Evolutionary conservation across 2,113 vertebrate species (phyloP), one percentile per base, ranked within the genome.

Genomic region (Anseranas semipalmata): DNA sequence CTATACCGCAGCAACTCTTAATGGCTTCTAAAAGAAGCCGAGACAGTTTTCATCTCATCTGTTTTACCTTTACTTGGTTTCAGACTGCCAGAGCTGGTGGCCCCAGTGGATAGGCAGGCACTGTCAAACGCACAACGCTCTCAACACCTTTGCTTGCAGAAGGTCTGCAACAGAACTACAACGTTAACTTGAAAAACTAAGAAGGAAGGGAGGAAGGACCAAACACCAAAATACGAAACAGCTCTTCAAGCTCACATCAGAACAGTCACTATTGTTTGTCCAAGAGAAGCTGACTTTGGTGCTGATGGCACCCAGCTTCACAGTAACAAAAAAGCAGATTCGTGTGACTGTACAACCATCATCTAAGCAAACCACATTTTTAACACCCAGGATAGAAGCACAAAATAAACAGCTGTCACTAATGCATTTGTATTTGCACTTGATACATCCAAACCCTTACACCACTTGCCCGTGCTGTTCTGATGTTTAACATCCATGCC

Each of bases 281-380:
- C 35, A 78, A 10, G 53, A 67, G 15, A 5, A 56, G 62, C n/a
- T 62, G 56, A 10, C n/a, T 84, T 77, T 86, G 32, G 13, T 14
- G 20, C 12, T 0, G 0, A 30, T 2, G 7, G 45, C n/a, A 75
- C 27, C 32, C 32, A 9, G 35, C 14, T 76, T 74, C 53, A 70
- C 10, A 20, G 2, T 15, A 89, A 68, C 14, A 56, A 45, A 77
- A 63, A 39, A 39, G 15, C 43, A 82, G 37, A 52, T 27, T n/a
- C 10, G 15, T 7, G 14, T 53, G 33, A 65, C 43, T 21, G 1
- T 21, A 37, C 16, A 72, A 27, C 32, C 15, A 33, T 3, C 39
- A 72, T 2, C 58, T 60, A 70, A 2, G 13, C 14, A 86, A 91
- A 50, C 2, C 20, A 63, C 27, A 46, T 76, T 52, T 27, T 1